Conservation (phyloP, 2,888 invertebrate genomes). For the Drosophila ezoana region DNA sequence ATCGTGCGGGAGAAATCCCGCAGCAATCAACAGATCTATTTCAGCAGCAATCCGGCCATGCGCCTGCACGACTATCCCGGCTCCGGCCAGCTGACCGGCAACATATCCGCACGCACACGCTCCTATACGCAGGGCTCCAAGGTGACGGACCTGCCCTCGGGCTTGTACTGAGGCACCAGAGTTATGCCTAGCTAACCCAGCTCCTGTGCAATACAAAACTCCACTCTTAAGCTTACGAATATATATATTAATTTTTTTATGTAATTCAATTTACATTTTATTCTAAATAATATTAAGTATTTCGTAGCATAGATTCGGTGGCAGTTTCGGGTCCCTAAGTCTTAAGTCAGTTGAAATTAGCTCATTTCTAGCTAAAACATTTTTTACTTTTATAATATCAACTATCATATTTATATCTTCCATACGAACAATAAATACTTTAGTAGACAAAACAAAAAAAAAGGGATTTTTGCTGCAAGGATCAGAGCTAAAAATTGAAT, state of each 20-base stretch:
- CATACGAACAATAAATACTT: slow-evolving; percentile 36
- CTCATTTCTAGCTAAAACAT: slow-evolving; percentile 26
- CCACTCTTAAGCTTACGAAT: slow-evolving; percentile 36
- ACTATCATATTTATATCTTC: slow-evolving; percentile 45
- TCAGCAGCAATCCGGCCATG: slow-evolving; percentile 82
- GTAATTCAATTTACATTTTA: not conserved
- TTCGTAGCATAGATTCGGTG: slow-evolving; percentile 61
- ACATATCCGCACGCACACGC: slow-evolving; percentile 86
- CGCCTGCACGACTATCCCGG: slow-evolving; percentile 66
- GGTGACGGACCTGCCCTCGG: slow-evolving; percentile 90
- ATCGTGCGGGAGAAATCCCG: slow-evolving; percentile 87
- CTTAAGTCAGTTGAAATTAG: slow-evolving; percentile 44
- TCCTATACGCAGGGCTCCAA: slow-evolving; percentile 86
- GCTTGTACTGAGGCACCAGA: slow-evolving; percentile 86
- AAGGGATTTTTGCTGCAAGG: too few species aligned
- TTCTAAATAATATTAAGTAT: slow-evolving; percentile 14
- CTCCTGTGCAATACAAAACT: slow-evolving; percentile 67
- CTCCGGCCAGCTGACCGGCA: slow-evolving; percentile 88
- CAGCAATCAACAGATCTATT: slow-evolving; percentile 84
- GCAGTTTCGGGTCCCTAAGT: slow-evolving; percentile 68
- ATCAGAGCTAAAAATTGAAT: too few species aligned
- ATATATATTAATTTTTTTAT: not conserved
- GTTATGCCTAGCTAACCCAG: slow-evolving; percentile 16
- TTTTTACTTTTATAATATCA: slow-evolving; percentile 1
- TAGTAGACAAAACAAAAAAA: slow-evolving; percentile 18